Evolutionary conservation across 2,797 vertebrate species (phyloP), one percentile per base, ranked within the genome.

Genomic region (Phataginus tetradactyla): DNA sequence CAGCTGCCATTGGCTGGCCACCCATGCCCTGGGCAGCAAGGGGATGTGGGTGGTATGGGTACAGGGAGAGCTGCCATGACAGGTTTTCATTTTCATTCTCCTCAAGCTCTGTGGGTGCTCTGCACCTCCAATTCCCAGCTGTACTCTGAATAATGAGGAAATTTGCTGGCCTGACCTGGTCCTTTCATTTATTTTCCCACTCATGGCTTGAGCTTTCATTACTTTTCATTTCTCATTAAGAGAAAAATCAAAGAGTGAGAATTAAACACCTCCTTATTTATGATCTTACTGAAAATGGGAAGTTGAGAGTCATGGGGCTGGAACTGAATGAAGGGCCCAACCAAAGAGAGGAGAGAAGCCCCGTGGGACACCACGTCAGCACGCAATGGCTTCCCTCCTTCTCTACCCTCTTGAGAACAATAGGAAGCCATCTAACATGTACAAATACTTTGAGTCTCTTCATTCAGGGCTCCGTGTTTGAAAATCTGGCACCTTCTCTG

Each of bases 191-290:
- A 92, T 53, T 63, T 34, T 6, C 57, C 71, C 49, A 72, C 68
- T 91, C 78, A 63, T 69, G 27, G 34, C 57, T 84, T 64, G 64
- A 95, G 45, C 39, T 91, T 78, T 91, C 86, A 49, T 81, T 92
- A 69, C 42, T 85, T 96, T 96, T 90, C 83, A 12, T 94, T 79
- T 95, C 91, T 96, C 86, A 91, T 96, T 94, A 94, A 90, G 53
- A 96, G 51, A 87, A 88, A 74, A 63, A 84, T 72, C 83, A 74
- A 71, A 92, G 69, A 91, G 93, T 93, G 78, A 90, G 57, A 97
- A 94, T 95, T 93, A 96, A 96, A 97, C 89, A 93, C 91, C 80
- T 97, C 32, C 12, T 68, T 42, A 51, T 97, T 45, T n/a, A 25
- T 94, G 68, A 45, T 84, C 69, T 42, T 75, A 42, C 79, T 68